These are phyloP conservation scores for roundworm (Caenorhabditis elegans) DNA, from an alignment of 1,140 invertebrate genomes.

Conservation along the genomic window WBcel235 BX284606.5:16827001-16827500, in stretches of 20 bases:
- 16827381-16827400: too few species aligned
- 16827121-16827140: not conserved
- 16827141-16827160: not conserved
- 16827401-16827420: too few species aligned
- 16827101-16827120: not conserved
- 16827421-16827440: too few species aligned
- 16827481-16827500: too few species aligned
- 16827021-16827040: not conserved
- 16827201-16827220: not conserved
- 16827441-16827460: too few species aligned
- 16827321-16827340: too few species aligned
- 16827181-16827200: conserved; percentile 17
- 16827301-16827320: too few species aligned
- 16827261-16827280: not conserved
- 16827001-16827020: not conserved
- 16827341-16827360: too few species aligned
- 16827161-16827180: not conserved
- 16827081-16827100: not conserved
- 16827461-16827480: too few species aligned
- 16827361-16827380: too few species aligned
- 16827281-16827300: not conserved
- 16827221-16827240: not conserved
- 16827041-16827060: not conserved
- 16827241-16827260: not conserved
- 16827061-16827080: not conserved